These are phyloP conservation scores for Tautogolabrus adspersus DNA, from an alignment of 2,113 vertebrate genomes.

Conservation along the genomic window DNA sequence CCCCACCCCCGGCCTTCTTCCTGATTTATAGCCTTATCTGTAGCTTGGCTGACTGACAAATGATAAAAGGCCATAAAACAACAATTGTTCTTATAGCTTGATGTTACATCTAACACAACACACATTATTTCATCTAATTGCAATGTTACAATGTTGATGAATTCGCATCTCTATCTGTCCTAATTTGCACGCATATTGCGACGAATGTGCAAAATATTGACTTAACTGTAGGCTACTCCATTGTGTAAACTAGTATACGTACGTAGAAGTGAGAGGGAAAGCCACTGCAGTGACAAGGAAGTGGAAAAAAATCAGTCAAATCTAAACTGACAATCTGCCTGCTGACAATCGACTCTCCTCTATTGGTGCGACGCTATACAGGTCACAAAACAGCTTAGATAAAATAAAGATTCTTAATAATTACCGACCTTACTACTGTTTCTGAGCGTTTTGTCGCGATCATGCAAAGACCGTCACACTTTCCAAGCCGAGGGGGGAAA, in stretches of 20 bases:
- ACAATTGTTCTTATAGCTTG: too few species aligned
- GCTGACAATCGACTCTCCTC: not conserved
- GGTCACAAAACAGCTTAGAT: not conserved
- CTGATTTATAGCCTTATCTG: not conserved
- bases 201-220: too few species aligned
- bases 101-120: too few species aligned
- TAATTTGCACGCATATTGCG: too few species aligned
- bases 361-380: fast-evolving
- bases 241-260: too few species aligned
- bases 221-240: too few species aligned
- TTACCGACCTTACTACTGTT: slow-evolving; percentile 61
- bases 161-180: too few species aligned
- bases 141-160: too few species aligned
- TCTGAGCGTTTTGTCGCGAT: slow-evolving; percentile 9
- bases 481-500: slow-evolving; percentile 53
- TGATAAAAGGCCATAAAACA: too few species aligned
- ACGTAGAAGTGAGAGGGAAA: not conserved
- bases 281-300: slow-evolving; percentile 67
- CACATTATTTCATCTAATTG: too few species aligned
- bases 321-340: slow-evolving; percentile 22
- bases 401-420: not conserved
- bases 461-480: slow-evolving; percentile 39
- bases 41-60: not conserved
- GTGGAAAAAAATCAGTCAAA: slow-evolving; percentile 51
- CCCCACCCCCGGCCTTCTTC: slow-evolving; percentile 3